Percentiles rank a stretch among this genome's conserved stretches.
Conservation (phyloP, 1,140 invertebrate genomes). For the Argopecten irradians region DNA sequence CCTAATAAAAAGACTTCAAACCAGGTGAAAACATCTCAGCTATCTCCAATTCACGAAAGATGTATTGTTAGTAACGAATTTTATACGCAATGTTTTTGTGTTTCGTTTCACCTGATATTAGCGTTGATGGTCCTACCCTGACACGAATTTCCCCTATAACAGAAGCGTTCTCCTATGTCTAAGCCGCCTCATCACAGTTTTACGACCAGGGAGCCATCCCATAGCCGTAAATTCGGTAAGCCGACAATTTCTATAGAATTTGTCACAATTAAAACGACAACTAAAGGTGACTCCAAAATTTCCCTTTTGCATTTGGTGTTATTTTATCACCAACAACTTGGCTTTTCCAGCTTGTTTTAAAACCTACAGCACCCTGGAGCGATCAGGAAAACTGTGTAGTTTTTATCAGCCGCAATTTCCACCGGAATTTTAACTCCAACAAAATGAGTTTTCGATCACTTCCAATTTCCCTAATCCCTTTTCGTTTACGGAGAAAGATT, state of each 20-base stretch:
- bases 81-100: no score
- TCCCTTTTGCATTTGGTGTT: not conserved
- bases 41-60: no score
- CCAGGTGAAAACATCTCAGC: no score
- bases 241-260: not conserved
- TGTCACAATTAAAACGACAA: conserved; percentile 11
- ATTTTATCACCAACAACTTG: not conserved
- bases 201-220: not conserved
- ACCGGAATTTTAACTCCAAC: not conserved
- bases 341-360: not conserved
- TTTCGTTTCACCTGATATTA: not conserved
- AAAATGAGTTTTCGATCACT: not conserved
- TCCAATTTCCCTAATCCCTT: not conserved
- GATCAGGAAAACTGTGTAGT: not conserved
- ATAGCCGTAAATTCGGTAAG: not conserved
- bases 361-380: conserved; percentile 8
- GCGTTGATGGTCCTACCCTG: not conserved
- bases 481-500: not conserved
- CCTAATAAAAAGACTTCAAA: no score
- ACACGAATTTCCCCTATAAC: not conserved
- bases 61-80: no score
- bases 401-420: not conserved
- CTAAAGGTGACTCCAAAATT: not conserved
- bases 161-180: not conserved
- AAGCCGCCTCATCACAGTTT: not conserved